phyloP scores from a whole-genome alignment of 2,797 vertebrate species.

The Decapterus maruadsi region DNA sequence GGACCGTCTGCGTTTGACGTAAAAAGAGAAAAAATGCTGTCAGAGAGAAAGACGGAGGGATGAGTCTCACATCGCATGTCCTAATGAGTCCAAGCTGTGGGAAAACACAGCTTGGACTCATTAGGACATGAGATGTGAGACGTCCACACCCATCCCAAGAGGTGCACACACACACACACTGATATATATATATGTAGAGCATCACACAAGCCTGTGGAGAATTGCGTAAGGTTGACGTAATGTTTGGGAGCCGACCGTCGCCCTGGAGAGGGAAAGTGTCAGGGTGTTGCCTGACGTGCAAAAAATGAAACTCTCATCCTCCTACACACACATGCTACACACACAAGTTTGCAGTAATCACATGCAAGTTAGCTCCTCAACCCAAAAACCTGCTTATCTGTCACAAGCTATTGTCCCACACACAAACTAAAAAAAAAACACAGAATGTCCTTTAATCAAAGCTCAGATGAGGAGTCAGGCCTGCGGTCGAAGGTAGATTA shows the following conservation, averaged over 20 bases:
- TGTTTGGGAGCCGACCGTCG: slow-evolving; percentile 55
- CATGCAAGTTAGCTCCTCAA: slow-evolving; percentile 6
- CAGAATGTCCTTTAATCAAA: not conserved
- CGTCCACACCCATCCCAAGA: slow-evolving; percentile 70
- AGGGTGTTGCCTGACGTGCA: slow-evolving; percentile 59
- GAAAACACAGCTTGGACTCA: slow-evolving; percentile 77
- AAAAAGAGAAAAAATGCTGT: slow-evolving; percentile 10
- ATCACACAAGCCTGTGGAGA: slow-evolving; percentile 59
- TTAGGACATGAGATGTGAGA: slow-evolving; percentile 65
- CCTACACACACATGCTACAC: slow-evolving; percentile 7
- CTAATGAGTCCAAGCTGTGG: slow-evolving; percentile 40
- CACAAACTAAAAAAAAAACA: slow-evolving; percentile 5
- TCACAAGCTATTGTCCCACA: slow-evolving; percentile 4
- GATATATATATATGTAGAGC: slow-evolving; percentile 28
- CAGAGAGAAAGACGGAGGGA: slow-evolving; percentile 2
- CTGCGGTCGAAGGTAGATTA: not conserved
- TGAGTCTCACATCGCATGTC: not conserved
- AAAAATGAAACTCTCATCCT: slow-evolving; percentile 36
- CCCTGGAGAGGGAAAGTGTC: slow-evolving; percentile 48
- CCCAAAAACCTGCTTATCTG: slow-evolving; percentile 12
- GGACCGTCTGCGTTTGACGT: slow-evolving; percentile 41
- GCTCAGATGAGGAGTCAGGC: not conserved
- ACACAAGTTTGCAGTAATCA: not conserved
- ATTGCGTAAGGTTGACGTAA: slow-evolving; percentile 76
- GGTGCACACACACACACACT: not conserved